A percentile compares a stretch with the other conserved stretches of the same genome.
Conservation (phyloP, 53 echinoderm and acorn worm species). For the Henricia sp. region DNA sequence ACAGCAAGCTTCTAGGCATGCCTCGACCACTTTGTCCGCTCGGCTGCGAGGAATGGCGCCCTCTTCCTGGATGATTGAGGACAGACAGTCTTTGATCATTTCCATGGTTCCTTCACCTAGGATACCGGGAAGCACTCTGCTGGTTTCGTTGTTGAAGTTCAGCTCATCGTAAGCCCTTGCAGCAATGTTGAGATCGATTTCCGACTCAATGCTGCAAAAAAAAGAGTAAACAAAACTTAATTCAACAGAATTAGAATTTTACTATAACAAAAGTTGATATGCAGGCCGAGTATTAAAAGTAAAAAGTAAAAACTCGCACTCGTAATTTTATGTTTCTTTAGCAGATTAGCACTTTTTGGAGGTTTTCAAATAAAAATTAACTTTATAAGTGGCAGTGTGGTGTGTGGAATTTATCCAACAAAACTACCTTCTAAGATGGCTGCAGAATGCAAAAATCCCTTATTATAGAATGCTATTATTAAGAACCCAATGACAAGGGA, state of each 20-base stretch:
- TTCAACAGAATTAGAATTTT: background rate
- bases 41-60: conserved; percentile 1
- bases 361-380: too few species aligned
- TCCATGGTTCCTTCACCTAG: conserved; percentile 69
- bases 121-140: conserved; percentile 68
- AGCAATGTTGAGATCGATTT: conserved; percentile 56
- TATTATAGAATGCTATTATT: too few species aligned
- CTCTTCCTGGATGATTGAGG: conserved; percentile 32
- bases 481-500: too few species aligned
- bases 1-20: conserved; percentile 11
- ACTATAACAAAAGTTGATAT: background rate
- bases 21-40: conserved; percentile 28
- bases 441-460: too few species aligned
- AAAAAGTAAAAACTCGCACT: too few species aligned
- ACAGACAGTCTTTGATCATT: conserved; percentile 36
- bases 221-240: too few species aligned
- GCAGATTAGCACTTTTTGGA: too few species aligned
- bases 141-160: conserved; percentile 58
- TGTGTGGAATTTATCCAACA: too few species aligned
- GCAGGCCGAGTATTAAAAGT: background rate
- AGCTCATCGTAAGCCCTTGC: conserved; percentile 58
- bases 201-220: conserved; percentile 54
- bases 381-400: too few species aligned
- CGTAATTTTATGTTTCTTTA: too few species aligned
- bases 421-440: too few species aligned